Conservation (phyloP, 2,888 invertebrate genomes). For the Pheosia tremula region DNA sequence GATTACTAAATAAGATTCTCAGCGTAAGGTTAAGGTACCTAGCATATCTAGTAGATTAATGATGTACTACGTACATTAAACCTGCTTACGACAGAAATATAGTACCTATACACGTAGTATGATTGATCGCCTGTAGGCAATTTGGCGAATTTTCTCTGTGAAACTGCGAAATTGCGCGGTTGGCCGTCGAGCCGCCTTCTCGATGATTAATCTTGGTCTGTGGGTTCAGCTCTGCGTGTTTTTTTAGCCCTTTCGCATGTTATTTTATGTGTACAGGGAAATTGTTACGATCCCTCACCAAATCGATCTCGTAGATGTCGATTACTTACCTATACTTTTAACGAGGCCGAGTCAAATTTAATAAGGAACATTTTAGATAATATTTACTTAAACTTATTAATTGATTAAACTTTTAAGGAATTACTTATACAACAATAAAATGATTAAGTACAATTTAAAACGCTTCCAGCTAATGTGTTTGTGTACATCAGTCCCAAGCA, state of each 20-base stretch:
- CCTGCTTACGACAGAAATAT: not conserved
- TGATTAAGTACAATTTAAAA: too few relatives aligned
- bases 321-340: too few relatives aligned
- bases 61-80: not conserved
- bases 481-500: too few relatives aligned
- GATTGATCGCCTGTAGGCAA: slow-evolving; percentile 39
- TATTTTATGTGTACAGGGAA: not conserved
- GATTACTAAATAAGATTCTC: too few relatives aligned
- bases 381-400: too few relatives aligned
- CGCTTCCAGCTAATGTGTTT: too few relatives aligned
- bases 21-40: too few relatives aligned
- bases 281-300: not conserved
- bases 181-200: slow-evolving; percentile 21
- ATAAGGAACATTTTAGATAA: too few relatives aligned
- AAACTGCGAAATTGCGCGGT: slow-evolving; percentile 34
- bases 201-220: slow-evolving; percentile 36
- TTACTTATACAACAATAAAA: too few relatives aligned
- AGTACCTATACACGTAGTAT: slow-evolving; percentile 15
- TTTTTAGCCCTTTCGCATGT: slow-evolving; percentile 10
- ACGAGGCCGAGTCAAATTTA: too few relatives aligned
- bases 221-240: slow-evolving; percentile 14
- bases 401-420: too few relatives aligned
- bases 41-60: too few relatives aligned
- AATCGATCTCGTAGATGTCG: not conserved
- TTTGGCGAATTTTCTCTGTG: slow-evolving; percentile 31